Percentiles rank a stretch among this genome's conserved stretches.
These are phyloP conservation scores for Petrolisthes manimaculis DNA, from an alignment of 2,888 invertebrate species.

Conservation along the genomic window DNA sequence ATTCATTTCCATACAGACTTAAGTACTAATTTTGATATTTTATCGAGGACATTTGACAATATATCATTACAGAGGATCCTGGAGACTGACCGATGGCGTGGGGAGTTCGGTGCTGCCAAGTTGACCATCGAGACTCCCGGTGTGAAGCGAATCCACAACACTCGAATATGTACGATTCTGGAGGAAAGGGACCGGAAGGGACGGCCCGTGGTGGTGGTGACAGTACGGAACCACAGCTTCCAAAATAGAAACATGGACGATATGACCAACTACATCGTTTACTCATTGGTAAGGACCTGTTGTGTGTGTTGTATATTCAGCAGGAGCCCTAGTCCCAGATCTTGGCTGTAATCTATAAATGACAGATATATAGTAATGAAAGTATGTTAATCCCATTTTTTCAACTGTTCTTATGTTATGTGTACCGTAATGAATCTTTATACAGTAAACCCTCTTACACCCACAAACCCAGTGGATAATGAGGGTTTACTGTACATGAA, in stretches of 20 bases:
- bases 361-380: not conserved
- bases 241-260: conserved; percentile 81
- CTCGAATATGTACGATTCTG: conserved; percentile 78
- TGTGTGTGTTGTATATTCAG: not conserved
- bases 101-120: conserved; percentile 78
- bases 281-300: conserved; percentile 76
- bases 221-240: conserved; percentile 81
- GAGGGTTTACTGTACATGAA: too few species aligned
- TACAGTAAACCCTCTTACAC: too few species aligned
- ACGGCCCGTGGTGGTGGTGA: conserved; percentile 83
- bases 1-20: too few species aligned
- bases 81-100: conserved; percentile 85
- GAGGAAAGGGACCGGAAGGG: conserved; percentile 80
- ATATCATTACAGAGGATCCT: conserved; percentile 76
- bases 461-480: too few species aligned
- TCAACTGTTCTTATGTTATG: too few species aligned
- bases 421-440: too few species aligned
- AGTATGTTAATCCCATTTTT: too few species aligned
- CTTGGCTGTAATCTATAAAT: not conserved
- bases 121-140: conserved; percentile 74
- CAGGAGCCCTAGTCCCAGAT: not conserved
- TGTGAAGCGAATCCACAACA: conserved; percentile 75
- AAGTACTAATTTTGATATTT: too few species aligned
- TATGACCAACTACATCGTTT: conserved; percentile 83
- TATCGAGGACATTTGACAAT: too few species aligned